Percentiles rank a stretch among this genome's conserved stretches.
Evolutionary conservation across 2,113 vertebrate genomes (phyloP).

Genomic region (Campylorhamphus procurvoides): DNA sequence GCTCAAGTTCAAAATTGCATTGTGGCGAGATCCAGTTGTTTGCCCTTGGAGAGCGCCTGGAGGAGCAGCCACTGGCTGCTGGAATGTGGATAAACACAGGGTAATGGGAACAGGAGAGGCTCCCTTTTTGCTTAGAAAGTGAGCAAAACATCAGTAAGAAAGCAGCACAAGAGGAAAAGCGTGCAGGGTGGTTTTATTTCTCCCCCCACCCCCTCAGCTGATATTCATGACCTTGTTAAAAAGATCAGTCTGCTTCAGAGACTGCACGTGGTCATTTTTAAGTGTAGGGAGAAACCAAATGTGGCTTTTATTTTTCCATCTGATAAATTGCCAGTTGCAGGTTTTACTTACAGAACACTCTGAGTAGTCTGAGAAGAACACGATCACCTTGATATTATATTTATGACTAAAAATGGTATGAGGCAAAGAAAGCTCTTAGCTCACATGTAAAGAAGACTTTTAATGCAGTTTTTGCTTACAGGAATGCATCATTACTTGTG

Average conservation of each 20-base stretch:
- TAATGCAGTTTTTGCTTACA: conserved; percentile 50
- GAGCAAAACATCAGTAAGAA: conserved; percentile 70
- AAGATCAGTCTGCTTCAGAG: conserved; percentile 21
- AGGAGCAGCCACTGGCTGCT: conserved; percentile 40
- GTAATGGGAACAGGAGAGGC: conserved; percentile 68
- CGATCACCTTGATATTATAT: conserved; percentile 52
- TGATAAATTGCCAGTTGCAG: conserved; percentile 47
- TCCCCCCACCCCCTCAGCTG: neutral
- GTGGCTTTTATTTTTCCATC: conserved; percentile 56
- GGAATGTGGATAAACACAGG: conserved; percentile 65
- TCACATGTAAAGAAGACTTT: conserved; percentile 5
- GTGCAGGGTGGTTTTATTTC: conserved; percentile 28
- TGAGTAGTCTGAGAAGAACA: conserved; percentile 48
- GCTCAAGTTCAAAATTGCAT: neutral
- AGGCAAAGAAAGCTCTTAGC: conserved; percentile 42
- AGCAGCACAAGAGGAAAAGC: conserved; percentile 55
- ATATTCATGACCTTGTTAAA: conserved; percentile 50
- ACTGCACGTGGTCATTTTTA: conserved; percentile 33
- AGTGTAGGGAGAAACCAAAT: neutral
- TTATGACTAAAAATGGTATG: conserved; percentile 58
- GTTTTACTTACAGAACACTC: conserved; percentile 53
- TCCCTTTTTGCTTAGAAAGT: conserved; percentile 78
- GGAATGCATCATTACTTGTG: neutral
- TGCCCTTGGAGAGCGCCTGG: conserved; percentile 52
- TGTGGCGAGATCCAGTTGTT: neutral